Base-by-base conservation (phyloP, 2,797 vertebrate genomes). In the Scolopax rusticola region DNA sequence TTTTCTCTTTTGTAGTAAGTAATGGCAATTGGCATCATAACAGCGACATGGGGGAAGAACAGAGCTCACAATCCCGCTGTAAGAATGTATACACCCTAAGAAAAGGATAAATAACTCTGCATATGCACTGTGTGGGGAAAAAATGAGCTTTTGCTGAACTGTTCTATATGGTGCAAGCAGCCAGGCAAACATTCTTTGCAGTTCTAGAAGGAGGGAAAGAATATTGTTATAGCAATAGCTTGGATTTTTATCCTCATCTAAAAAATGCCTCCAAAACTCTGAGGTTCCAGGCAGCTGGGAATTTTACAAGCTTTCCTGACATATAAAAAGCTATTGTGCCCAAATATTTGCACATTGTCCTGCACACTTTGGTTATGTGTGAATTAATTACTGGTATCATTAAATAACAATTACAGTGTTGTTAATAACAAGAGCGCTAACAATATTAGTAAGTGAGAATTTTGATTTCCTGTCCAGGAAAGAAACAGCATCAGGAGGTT, bases 181-280 rank as follows among this genome's bases (percentile, higher is more conserved):
- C 6, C 63, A 85, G 43, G 38, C 25, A 89, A 61, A 61, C 23
- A 47, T 83, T 51, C 11, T 84, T 75, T 79, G 13, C 19, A 73
- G 69, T 28, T 76, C 19, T 51, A 75, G 30, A 69, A 73, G 19
- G n/a, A 78, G 17, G 8, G 17, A 4, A 90, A 84, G 78, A 15
- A 24, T 30, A 91, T 2, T 59, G 11, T 65, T 73, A 63, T 2
- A 3, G 36, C 19, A 88, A 73, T 7, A 13, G 3, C 74, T 82
- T 15, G 23, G 2, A 5, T 0, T 1, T 6, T 75, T 81, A 77
- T 4, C 5, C 15, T 79, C 7, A 2, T 73, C 53, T 75, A 33
- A 54, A 84, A 33, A 57, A 45, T 48, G 9, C 5, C 8, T 79
- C 47, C 18, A 74, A 59, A 93, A 51, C 6, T 48, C 47, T 70